Base-by-base conservation (phyloP, 2,888 invertebrate species). In the Ptilodon capucinus region DNA sequence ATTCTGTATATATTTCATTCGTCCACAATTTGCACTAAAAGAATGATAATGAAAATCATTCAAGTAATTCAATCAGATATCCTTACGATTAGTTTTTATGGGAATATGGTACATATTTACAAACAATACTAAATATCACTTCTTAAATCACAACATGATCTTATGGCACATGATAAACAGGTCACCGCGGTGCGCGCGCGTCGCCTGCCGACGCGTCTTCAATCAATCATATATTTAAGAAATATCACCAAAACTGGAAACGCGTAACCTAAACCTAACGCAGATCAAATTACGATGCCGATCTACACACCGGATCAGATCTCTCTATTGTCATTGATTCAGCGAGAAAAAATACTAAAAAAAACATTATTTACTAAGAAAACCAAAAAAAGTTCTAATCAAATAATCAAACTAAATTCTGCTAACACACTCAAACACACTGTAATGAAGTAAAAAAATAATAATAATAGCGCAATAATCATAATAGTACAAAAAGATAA, bases 241-340 rank as follows among this genome's bases (percentile, higher is more conserved):
- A 80, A 86, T 89, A 88, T 86, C 87, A 85, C 86, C 81, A 78
- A 81, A 39, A 60, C 83, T 79, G 73, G 68, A 78, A 81, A 81
- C 76, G 71, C 76, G 57, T 81, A 77, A 56, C 57, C 61, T 68
- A 62, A 61, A 80, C 73, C 83, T 87, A 86, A 84, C 81, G 77
- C 84, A 86, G 88, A 91, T 90, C 88, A 81, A 81, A 67, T 76
- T 74, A 77, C 79, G 72, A 80, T 76, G 68, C 57, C 60, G 67
- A 71, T 65, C 67, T 51, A 62, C 40, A 69, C 72, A 70, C 67
- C 84, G 78, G 72, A 79, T 91, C 92, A 93, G 92, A 93, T 93
- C 93, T 93, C 84, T 88, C 80, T 90, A 92, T 90, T 92, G 92
- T 92, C 92, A 92, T 88, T 90, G 86, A 88, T 88, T 88, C 87